Conservation (phyloP, 1,140 invertebrate genomes). For the Trialeurodes vaporariorum region DNA sequence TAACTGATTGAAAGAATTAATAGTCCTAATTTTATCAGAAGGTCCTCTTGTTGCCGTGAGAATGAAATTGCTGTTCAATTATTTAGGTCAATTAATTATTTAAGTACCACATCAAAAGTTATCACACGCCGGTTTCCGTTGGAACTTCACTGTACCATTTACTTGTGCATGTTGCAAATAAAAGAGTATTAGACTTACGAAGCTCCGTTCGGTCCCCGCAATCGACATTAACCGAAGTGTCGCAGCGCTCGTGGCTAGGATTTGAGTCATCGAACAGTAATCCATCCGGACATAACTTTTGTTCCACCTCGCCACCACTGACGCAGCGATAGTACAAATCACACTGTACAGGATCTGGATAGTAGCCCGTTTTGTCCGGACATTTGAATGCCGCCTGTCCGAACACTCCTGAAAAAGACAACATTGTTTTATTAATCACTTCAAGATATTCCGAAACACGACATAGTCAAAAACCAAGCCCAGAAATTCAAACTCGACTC, state of each 20-base stretch:
- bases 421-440: too few species aligned
- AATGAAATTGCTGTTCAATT: neutral
- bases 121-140: neutral
- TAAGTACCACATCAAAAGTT: neutral
- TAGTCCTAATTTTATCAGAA: too few species aligned
- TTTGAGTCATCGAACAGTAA: slow-evolving; percentile 65
- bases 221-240: slow-evolving; percentile 65
- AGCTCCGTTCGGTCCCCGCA: slow-evolving; percentile 58
- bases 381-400: slow-evolving; percentile 37
- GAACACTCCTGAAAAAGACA: neutral
- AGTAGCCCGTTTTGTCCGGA: slow-evolving; percentile 60
- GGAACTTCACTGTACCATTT: neutral
- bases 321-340: slow-evolving; percentile 68
- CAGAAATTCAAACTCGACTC: too few species aligned
- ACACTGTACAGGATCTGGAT: slow-evolving; percentile 61
- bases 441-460: too few species aligned
- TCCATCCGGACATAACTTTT: slow-evolving; percentile 67
- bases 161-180: neutral
- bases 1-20: too few species aligned
- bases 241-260: slow-evolving; percentile 59
- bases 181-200: slow-evolving; percentile 48
- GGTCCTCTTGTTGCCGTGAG: too few species aligned
- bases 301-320: slow-evolving; percentile 48
- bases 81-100: neutral
- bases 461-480: too few species aligned